Evolutionary conservation across 2,888 invertebrate species (phyloP).

Genomic region (Lepidocyrtoides sp.): DNA sequence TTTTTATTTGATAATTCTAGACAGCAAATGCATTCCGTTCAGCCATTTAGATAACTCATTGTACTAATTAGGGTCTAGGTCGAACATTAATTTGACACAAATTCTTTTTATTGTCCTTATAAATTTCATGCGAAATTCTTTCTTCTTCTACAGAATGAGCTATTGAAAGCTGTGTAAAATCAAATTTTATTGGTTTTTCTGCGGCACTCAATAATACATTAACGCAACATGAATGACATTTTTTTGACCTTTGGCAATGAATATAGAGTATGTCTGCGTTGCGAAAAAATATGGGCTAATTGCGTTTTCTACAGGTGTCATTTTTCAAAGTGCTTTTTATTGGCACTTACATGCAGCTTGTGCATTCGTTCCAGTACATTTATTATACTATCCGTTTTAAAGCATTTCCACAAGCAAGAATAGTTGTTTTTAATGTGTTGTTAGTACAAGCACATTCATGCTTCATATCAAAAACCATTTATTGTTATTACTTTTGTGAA

Average conservation of each 20-base stretch:
- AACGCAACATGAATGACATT: too few relatives aligned
- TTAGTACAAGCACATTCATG: too few relatives aligned
- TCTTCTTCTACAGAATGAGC: background rate
- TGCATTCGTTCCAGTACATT: background rate
- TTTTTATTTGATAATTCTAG: too few relatives aligned
- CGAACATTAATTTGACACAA: background rate
- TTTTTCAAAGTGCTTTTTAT: background rate
- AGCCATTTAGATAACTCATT: too few relatives aligned
- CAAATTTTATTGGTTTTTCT: background rate
- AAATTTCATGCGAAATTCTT: conserved; percentile 19
- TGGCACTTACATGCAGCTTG: background rate
- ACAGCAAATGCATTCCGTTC: too few relatives aligned
- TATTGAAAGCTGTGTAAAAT: background rate
- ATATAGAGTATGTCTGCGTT: background rate
- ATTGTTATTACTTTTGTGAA: too few relatives aligned
- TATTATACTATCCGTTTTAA: background rate
- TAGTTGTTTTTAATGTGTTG: too few relatives aligned
- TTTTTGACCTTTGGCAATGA: conserved; percentile 19
- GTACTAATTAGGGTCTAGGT: conserved; percentile 1
- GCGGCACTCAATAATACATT: background rate
- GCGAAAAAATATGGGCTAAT: background rate
- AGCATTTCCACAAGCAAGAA: too few relatives aligned
- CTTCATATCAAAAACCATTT: too few relatives aligned
- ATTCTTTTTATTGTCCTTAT: background rate
- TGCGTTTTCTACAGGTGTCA: background rate